phyloP scores from a whole-genome alignment of 1,140 invertebrate genomes.

The Drosophila yakuba region DNA sequence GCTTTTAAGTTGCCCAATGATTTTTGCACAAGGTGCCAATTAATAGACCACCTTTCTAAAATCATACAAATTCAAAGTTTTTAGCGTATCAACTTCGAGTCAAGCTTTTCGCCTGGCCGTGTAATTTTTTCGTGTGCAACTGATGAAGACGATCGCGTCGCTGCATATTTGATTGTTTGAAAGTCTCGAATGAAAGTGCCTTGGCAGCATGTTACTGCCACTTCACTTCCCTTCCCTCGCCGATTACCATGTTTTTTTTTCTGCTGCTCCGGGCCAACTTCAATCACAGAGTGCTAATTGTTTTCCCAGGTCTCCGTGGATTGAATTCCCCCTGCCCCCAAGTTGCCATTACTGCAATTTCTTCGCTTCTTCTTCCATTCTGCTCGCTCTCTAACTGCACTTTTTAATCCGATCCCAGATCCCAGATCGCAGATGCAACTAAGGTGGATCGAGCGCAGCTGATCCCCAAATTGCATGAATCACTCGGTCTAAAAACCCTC shows the following conservation, averaged over 20 bases:
- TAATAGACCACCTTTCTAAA: constrained; percentile 6
- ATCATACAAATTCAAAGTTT: not conserved
- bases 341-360: constrained; percentile 31
- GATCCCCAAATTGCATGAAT: constrained; percentile 50
- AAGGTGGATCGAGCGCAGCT: constrained; percentile 5
- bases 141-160: constrained; percentile 18
- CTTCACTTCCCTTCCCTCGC: not conserved
- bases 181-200: constrained; percentile 38
- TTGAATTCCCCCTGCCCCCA: constrained; percentile 11
- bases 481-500: constrained; percentile 32
- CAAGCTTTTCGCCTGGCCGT: not conserved
- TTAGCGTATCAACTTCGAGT: not conserved
- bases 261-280: constrained; percentile 5
- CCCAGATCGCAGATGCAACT: constrained; percentile 10
- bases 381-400: constrained; percentile 32
- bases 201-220: constrained; percentile 11
- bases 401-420: constrained; percentile 38
- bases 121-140: constrained; percentile 18
- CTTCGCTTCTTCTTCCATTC: constrained; percentile 23
- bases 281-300: constrained; percentile 42
- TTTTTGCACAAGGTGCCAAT: not conserved
- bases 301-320: constrained; percentile 27
- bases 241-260: constrained; percentile 5
- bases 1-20: not conserved
- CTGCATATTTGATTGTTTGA: constrained; percentile 39